Evolutionary conservation across 2,797 vertebrate genomes (phyloP).

Genomic region (Clangula hyemalis): DNA sequence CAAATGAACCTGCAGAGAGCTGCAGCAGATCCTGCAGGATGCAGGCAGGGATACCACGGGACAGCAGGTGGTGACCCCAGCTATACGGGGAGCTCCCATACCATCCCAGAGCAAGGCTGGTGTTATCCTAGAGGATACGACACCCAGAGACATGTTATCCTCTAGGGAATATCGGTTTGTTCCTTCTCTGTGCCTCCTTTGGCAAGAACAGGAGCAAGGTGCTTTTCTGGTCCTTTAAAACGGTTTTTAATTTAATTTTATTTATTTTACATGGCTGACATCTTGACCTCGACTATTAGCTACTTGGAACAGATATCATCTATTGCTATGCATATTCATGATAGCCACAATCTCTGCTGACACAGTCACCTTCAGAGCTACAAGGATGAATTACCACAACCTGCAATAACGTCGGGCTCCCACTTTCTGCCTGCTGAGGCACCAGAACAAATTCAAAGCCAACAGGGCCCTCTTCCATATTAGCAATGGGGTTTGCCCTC

Average conservation of each 20-base stretch:
- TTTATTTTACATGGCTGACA: neutral
- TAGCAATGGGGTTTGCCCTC: neutral
- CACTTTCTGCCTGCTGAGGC: neutral
- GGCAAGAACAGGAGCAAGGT: neutral
- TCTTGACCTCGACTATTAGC: conserved; percentile 13
- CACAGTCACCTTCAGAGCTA: neutral
- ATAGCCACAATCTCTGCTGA: neutral
- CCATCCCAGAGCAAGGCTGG: neutral
- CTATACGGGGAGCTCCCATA: neutral
- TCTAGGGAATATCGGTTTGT: neutral
- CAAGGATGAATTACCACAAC: neutral
- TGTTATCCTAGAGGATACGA: neutral
- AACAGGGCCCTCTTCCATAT: neutral
- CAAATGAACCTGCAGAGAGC: neutral
- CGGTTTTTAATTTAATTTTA: neutral
- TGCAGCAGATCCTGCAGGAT: neutral
- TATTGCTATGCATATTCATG: conserved; percentile 14
- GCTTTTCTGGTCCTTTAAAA: neutral
- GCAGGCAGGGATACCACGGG: neutral
- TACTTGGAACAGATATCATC: neutral
- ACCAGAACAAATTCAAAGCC: neutral
- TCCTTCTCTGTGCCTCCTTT: neutral
- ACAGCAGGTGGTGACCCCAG: neutral
- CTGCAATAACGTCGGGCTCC: neutral
- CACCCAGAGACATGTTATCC: neutral